These are phyloP conservation scores for Sweltsa coloradensis DNA, from an alignment of 1,140 invertebrate genomes.

Conservation along the genomic window DNA sequence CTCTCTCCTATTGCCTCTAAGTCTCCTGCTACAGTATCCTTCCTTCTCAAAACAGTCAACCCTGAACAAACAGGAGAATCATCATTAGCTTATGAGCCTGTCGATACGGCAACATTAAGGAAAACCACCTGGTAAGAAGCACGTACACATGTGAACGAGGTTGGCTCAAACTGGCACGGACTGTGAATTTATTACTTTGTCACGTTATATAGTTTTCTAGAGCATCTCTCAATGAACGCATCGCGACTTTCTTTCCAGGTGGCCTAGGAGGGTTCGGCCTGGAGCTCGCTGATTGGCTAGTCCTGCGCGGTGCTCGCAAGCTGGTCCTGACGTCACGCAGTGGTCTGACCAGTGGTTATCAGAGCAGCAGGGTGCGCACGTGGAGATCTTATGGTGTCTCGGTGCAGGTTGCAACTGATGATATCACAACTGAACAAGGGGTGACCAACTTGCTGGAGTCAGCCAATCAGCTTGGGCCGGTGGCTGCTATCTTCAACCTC, in stretches of 20 bases:
- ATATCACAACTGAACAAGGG: slow-evolving; percentile 47
- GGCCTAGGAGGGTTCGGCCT: slow-evolving; percentile 85
- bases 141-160: no score
- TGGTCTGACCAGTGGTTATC: slow-evolving; percentile 42
- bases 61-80: no score
- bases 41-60: no score
- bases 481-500: slow-evolving; percentile 73
- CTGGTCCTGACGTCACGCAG: slow-evolving; percentile 44
- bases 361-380: slow-evolving; percentile 35
- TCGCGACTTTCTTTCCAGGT: slow-evolving; percentile 37
- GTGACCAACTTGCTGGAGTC: slow-evolving; percentile 46
- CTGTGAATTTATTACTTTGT: not conserved
- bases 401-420: slow-evolving; percentile 45
- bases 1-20: no score
- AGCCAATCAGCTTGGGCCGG: slow-evolving; percentile 43
- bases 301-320: slow-evolving; percentile 43
- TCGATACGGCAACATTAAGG: no score
- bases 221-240: not conserved
- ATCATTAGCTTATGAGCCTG: no score
- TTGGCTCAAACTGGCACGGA: not conserved
- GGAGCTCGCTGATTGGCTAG: slow-evolving; percentile 80
- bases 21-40: no score
- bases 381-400: slow-evolving; percentile 50
- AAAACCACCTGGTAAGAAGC: no score
- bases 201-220: not conserved